These are phyloP conservation scores for Thereva nobilitata DNA, from an alignment of 2,888 invertebrate species.

Conservation along the genomic window DNA sequence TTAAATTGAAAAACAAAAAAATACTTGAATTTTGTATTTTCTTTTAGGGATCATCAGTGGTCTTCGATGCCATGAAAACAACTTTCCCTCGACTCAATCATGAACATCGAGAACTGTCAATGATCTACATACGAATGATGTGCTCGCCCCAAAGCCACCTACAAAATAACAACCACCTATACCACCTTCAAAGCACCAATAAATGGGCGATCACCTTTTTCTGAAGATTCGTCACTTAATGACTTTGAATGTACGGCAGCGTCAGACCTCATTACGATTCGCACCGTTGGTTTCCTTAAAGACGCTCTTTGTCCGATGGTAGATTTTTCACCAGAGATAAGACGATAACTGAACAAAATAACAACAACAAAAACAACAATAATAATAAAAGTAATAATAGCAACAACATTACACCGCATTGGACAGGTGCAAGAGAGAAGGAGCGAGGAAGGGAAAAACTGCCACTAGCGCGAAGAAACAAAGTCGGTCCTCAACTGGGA, in stretches of 20 bases:
- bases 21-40: too few relatives aligned
- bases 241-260: conserved; percentile 15
- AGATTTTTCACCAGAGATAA: conserved; percentile 35
- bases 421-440: neutral
- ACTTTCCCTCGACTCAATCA: too few relatives aligned
- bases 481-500: neutral
- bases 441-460: neutral
- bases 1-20: too few relatives aligned
- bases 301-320: conserved; percentile 33
- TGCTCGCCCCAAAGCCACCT: too few relatives aligned
- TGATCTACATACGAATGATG: too few relatives aligned
- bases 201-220: conserved; percentile 30
- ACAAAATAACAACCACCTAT: too few relatives aligned
- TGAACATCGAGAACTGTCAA: too few relatives aligned
- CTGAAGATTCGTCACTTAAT: conserved; percentile 29
- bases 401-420: conserved; percentile 7
- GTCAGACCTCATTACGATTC: conserved; percentile 35
- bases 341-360: conserved; percentile 19
- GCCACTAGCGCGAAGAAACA: neutral
- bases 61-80: too few relatives aligned
- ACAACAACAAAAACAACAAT: conserved; percentile 17
- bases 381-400: conserved; percentile 27
- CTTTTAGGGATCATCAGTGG: too few relatives aligned
- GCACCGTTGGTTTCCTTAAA: conserved; percentile 39
- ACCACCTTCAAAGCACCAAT: neutral